phyloP scores from a whole-genome alignment of 2,113 vertebrate genomes.

The Bubo blakistoni region DNA sequence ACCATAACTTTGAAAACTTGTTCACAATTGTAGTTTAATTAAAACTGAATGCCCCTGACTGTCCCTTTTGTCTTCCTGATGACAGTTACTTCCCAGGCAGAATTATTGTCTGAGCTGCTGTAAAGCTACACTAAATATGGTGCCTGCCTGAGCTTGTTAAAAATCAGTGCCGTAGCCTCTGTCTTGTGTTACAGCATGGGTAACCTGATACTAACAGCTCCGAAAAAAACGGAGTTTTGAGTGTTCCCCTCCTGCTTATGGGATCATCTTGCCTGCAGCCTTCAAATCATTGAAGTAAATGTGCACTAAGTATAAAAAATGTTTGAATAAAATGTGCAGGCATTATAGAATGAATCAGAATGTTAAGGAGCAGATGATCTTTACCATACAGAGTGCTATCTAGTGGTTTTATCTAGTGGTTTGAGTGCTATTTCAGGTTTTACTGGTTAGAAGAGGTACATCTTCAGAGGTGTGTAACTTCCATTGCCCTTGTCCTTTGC shows the following conservation, averaged over 20 bases:
- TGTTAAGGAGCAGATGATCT: background rate
- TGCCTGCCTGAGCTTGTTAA: background rate
- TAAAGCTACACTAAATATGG: background rate
- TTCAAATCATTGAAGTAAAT: background rate
- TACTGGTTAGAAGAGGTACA: background rate
- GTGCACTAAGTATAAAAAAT: background rate
- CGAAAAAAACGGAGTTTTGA: background rate
- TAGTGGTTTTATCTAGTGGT: background rate
- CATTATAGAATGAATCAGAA: background rate
- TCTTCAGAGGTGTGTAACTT: background rate
- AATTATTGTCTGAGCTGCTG: background rate
- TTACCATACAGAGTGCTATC: background rate
- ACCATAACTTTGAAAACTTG: background rate
- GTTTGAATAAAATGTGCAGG: background rate
- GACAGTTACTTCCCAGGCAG: background rate
- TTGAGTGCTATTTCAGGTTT: background rate
- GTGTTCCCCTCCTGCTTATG: background rate
- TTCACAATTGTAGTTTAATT: background rate
- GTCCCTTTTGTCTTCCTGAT: background rate
- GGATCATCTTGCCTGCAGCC: background rate
- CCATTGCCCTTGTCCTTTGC: background rate
- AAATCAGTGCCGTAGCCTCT: background rate
- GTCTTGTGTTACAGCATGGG: background rate
- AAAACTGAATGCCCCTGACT: background rate
- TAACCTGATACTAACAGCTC: background rate